A percentile compares a stretch with the other conserved stretches of the same genome.
These are phyloP conservation scores for Calliphora vicina DNA, from an alignment of 1,140 invertebrate species.

Conservation along the genomic window DNA sequence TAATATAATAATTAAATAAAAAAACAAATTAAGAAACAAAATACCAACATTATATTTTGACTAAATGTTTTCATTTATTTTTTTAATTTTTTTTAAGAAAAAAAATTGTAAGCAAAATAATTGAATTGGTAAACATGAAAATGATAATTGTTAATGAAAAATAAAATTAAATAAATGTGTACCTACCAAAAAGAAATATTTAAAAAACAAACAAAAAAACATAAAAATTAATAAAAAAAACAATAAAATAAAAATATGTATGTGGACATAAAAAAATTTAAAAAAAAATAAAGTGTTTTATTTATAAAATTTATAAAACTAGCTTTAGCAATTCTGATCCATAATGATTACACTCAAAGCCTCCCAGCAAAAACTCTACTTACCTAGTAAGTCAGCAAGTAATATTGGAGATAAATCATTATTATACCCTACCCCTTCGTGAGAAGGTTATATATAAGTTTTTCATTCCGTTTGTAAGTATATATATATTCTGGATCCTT, in stretches of 20 bases:
- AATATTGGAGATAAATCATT: too few species aligned
- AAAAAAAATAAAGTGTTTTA: neutral
- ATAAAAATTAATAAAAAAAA: constrained; percentile 24
- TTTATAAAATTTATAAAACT: too few species aligned
- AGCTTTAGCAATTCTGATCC: too few species aligned
- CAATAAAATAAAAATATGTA: constrained; percentile 25
- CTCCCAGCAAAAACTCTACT: too few species aligned
- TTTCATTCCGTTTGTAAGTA: too few species aligned
- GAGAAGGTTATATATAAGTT: too few species aligned
- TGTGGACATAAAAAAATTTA: neutral
- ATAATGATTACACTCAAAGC: too few species aligned
- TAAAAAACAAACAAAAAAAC: constrained; percentile 3
- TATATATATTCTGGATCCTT: too few species aligned
- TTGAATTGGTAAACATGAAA: neutral
- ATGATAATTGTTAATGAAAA: constrained; percentile 9
- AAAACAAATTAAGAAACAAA: neutral
- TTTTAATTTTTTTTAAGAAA: too few species aligned
- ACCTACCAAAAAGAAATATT: constrained; percentile 24
- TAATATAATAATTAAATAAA: neutral
- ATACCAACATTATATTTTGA: constrained; percentile 15
- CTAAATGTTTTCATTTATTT: constrained; percentile 19
- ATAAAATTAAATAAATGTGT: constrained; percentile 36
- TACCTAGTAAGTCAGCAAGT: too few species aligned
- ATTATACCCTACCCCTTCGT: too few species aligned
- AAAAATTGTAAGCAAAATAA: neutral